phyloP scores from a whole-genome alignment of 2,888 invertebrate genomes.

The Leucozona laternaria region DNA sequence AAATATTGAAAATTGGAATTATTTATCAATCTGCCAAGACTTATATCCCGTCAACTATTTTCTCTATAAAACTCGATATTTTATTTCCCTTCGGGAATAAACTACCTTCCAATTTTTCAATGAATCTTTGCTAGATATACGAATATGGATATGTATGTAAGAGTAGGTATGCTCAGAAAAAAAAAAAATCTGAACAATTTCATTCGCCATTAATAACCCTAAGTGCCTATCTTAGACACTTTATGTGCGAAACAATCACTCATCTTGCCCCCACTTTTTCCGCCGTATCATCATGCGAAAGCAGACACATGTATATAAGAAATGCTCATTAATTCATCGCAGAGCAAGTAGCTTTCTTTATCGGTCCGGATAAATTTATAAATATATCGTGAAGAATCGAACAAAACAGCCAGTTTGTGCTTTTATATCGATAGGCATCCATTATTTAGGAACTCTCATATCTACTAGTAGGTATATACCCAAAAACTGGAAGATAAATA shows the following conservation, averaged over 20 bases:
- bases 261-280: conserved; percentile 23
- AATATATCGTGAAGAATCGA: conserved; percentile 10
- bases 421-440: conserved; percentile 46
- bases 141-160: not conserved
- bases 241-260: conserved; percentile 62
- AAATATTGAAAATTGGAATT: too few species aligned
- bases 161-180: not conserved
- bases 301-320: conserved; percentile 2
- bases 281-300: conserved; percentile 40
- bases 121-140: not conserved
- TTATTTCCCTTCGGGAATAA: too few species aligned
- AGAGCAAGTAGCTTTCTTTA: not conserved
- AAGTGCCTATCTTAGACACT: conserved; percentile 66
- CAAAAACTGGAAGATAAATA: conserved; percentile 52
- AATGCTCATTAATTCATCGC: conserved; percentile 42
- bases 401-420: conserved; percentile 1
- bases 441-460: conserved; percentile 27
- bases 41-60: too few species aligned
- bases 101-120: not conserved
- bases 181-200: conserved; percentile 7
- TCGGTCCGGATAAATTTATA: not conserved
- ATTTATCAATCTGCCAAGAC: too few species aligned
- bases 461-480: not conserved
- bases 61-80: too few species aligned
- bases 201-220: conserved; percentile 43